Percentiles rank a stretch among this genome's conserved stretches.
Evolutionary conservation across 2,888 invertebrate genomes (phyloP).

Genomic region (Leptarthrus brevirostris): DNA sequence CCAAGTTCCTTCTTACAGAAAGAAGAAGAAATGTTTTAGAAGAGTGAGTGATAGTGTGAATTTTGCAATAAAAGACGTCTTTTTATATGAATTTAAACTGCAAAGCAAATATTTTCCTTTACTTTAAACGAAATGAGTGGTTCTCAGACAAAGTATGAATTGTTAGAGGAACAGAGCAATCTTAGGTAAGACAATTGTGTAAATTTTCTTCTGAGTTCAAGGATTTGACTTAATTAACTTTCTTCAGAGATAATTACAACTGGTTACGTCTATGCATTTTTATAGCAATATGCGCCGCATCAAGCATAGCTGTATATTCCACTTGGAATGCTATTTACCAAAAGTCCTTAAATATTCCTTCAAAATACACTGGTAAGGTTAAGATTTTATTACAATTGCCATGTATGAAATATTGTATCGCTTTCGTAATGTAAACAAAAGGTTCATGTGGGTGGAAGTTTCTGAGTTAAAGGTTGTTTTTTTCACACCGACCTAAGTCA

Average conservation of each 20-base stretch:
- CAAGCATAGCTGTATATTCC: slow-evolving; percentile 59
- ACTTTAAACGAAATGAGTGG: slow-evolving; percentile 21
- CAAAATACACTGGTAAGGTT: slow-evolving; percentile 57
- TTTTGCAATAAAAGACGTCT: too few species aligned
- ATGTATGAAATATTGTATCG: too few species aligned
- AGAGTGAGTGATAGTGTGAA: not conserved
- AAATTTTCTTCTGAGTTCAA: not conserved
- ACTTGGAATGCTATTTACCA: slow-evolving; percentile 60
- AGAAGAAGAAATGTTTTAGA: slow-evolving; percentile 34
- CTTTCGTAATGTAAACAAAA: too few species aligned
- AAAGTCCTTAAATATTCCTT: slow-evolving; percentile 58
- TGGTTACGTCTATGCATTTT: slow-evolving; percentile 54
- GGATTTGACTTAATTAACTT: slow-evolving; percentile 10
- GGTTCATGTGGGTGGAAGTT: too few species aligned
- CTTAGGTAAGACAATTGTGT: slow-evolving; percentile 23
- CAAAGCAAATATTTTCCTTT: not conserved
- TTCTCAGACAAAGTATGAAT: slow-evolving; percentile 28
- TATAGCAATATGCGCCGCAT: slow-evolving; percentile 53
- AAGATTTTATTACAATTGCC: too few species aligned
- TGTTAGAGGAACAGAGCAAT: slow-evolving; percentile 26
- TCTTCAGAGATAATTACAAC: slow-evolving; percentile 52
- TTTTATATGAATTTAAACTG: not conserved
- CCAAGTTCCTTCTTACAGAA: not conserved
- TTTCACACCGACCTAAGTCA: too few species aligned
- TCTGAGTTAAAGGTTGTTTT: too few species aligned